Evolutionary conservation across 2,888 invertebrate genomes (phyloP), one percentile per base, ranked within the genome.

Genomic region (Thumatha senex): DNA sequence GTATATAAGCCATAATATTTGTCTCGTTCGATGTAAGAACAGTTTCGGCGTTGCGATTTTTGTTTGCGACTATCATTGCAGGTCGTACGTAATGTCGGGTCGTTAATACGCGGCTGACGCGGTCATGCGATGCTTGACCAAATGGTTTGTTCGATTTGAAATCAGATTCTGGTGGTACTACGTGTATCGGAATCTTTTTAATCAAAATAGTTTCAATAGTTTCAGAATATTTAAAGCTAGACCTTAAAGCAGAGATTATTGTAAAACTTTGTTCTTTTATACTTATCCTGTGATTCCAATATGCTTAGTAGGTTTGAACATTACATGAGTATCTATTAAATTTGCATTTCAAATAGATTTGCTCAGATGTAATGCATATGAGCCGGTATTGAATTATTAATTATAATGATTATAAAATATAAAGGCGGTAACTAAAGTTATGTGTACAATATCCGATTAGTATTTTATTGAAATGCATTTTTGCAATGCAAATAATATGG

Each of bases 71-170:
- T 87, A 80, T 86, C 82, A 82, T 88, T 88, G 67, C 88, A 88
- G 88, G 88, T 88, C 80, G 80, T 78, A 74, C 76, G 76, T 80
- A 79, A 72, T 67, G 74, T 82, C 76, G 82, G 78, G 75, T 79
- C 76, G 71, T 67, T 54, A 69, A 74, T 67, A 72, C 71, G 79
- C 74, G 80, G 67, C 68, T 67, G 67, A 70, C 66, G 81, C 76
- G 85, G 84, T 84, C 83, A 80, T 80, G 77, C 82, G 80, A 82
- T 77, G 82, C 82, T 82, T 87, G 86, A 85, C 82, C 85, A 78
- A 76, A 80, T 78, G 87, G 87, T 88, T 87, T 87, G 88, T 88
- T 82, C 74, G 73, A 76, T 82, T 83, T 80, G 71, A 72, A 63
- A 76, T 80, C 60, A 61, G 50, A 58, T 63, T 71, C 43, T 50